phyloP scores from a whole-genome alignment of 2,888 invertebrate species.

The Ormyrus thymus region DNA sequence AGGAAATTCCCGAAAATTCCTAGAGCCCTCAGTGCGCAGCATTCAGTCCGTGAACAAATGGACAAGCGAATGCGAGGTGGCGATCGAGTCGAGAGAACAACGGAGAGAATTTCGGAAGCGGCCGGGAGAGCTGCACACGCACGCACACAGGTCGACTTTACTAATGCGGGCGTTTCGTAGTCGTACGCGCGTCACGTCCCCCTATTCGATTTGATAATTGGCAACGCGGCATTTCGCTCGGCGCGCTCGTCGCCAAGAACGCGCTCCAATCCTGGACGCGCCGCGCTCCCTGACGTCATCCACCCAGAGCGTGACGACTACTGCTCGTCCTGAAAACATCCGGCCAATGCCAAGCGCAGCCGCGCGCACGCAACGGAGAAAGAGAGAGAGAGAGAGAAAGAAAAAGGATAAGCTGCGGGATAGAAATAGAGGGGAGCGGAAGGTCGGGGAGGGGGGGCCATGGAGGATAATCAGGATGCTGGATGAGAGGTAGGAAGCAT shows the following conservation, averaged over 20 bases:
- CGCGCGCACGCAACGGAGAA: constrained; percentile 4
- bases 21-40: too few species aligned
- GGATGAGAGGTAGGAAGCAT: constrained; percentile 36
- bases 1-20: too few species aligned
- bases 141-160: neutral
- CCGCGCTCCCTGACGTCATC: constrained; percentile 58
- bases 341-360: constrained; percentile 47
- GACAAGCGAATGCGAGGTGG: too few species aligned
- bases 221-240: constrained; percentile 51
- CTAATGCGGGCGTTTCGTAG: constrained; percentile 7
- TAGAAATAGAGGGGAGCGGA: neutral
- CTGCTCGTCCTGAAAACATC: constrained; percentile 58
- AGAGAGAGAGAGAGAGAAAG: constrained; percentile 4
- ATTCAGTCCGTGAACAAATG: too few species aligned
- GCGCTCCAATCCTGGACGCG: constrained; percentile 13
- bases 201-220: constrained; percentile 58
- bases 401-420: neutral
- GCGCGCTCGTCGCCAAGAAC: neutral
- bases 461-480: constrained; percentile 21
- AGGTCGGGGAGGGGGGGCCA: neutral
- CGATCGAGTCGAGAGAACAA: too few species aligned
- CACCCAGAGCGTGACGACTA: constrained; percentile 26
- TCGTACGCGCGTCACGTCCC: neutral
- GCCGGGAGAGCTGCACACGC: too few species aligned
- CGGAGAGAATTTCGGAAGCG: too few species aligned